These are phyloP conservation scores for Hipparchia semele DNA, from an alignment of 2,888 invertebrate genomes.

Conservation along the genomic window DNA sequence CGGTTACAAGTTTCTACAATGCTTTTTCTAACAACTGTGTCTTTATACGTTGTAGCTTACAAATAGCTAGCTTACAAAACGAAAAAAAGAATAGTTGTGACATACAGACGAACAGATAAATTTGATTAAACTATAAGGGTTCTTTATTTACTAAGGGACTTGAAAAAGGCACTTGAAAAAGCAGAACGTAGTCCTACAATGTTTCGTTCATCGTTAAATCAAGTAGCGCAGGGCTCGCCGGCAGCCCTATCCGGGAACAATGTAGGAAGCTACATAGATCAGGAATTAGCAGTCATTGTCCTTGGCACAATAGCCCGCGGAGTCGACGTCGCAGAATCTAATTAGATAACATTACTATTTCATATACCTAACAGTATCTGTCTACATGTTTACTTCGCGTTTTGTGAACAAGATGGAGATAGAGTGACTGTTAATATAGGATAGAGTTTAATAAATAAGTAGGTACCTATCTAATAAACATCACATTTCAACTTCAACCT, in stretches of 20 bases:
- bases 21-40: no score
- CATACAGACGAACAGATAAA: no score
- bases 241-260: constrained; percentile 53
- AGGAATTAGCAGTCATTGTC: constrained; percentile 80
- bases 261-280: constrained; percentile 79
- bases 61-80: no score
- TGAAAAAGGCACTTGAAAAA: neutral
- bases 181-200: neutral
- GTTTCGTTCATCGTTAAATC: neutral
- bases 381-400: constrained; percentile 28
- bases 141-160: no score
- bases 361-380: constrained; percentile 40
- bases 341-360: constrained; percentile 69
- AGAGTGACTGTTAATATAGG: neutral
- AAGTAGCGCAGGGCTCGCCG: neutral
- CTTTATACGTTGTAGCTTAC: no score
- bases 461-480: no score
- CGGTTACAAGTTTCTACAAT: no score
- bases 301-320: constrained; percentile 63
- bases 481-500: no score
- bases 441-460: no score
- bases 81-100: no score
- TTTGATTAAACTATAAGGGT: no score
- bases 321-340: constrained; percentile 57
- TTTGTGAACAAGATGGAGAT: constrained; percentile 25